Evolutionary conservation across 2,797 vertebrate species (phyloP).

Genomic region (Channallabes apus): DNA sequence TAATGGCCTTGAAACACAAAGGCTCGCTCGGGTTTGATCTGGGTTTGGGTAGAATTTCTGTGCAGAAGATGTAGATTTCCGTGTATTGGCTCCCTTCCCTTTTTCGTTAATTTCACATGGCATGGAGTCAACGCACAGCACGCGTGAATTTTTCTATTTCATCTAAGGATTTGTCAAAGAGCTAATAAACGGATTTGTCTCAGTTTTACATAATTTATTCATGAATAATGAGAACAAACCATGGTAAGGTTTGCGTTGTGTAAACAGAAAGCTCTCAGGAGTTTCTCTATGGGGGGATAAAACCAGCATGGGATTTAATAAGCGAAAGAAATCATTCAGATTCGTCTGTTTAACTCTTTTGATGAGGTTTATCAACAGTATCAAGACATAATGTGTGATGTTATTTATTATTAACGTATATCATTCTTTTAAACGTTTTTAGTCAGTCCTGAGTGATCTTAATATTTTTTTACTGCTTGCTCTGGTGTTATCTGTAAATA

Average conservation of each 20-base stretch:
- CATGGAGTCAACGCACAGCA: neutral
- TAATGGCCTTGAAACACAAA: neutral
- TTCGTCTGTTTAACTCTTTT: too few relatives aligned
- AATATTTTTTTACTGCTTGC: neutral
- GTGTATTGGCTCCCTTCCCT: neutral
- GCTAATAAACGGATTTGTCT: slow-evolving; percentile 22
- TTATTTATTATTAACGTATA: neutral
- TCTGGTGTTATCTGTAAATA: neutral
- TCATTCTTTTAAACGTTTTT: neutral
- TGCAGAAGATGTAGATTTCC: neutral
- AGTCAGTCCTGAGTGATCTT: too few relatives aligned
- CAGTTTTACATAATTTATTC: slow-evolving; percentile 31
- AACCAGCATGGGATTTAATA: neutral
- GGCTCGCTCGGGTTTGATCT: neutral
- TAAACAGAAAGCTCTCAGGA: neutral
- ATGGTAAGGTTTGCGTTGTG: neutral
- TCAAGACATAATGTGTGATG: neutral
- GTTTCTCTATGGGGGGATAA: neutral
- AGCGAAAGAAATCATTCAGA: neutral
- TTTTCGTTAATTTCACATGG: neutral
- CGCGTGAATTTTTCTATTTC: neutral
- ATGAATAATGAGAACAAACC: slow-evolving; percentile 19
- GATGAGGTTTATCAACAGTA: neutral
- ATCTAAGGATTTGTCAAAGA: slow-evolving; percentile 23
- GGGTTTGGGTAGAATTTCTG: neutral